Evolutionary conservation across 1,140 invertebrate genomes (phyloP), one percentile per base, ranked within the genome.

Genomic region (Coptotermes formosanus): DNA sequence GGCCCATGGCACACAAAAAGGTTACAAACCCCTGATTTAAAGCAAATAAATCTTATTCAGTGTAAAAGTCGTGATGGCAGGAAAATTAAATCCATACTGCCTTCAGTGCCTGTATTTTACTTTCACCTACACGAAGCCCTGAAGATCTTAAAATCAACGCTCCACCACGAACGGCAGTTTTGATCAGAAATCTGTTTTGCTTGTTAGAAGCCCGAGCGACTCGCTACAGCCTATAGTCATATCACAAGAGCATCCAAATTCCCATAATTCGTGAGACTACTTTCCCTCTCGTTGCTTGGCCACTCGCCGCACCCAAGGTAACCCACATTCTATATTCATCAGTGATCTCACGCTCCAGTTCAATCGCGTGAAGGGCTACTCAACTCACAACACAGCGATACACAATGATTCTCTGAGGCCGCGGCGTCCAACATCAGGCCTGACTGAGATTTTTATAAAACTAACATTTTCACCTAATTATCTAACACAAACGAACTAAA

Each of bases 321-420:
- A 75, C 64, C 64, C 14, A 75, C 64, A 75, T 75, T 75, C n/a
- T 75, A 30, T 30, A 25, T 75, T 25, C 64, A 75, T 25, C 8
- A 30, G n/a, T 75, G 64, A 75, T 75, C 64, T 75, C 64, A 75
- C 14, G 64, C 64, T 75, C 64, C 64, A 75, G 14, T 75, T 75
- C 9, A 75, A 75, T 25, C 30, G n/a, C 64, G 25, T 30, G 16
- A 9, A 75, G n/a, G 64, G 64, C 64, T 75, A 75, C 64, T 75
- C 64, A 75, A 75, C 25, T 30, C 64, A 75, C n/a, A 75, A 6
- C 14, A 38, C 38, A 2, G 38, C 38, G 2, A 6, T 12, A 48
- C 19, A 16, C 52, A 4, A 55, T 4, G 52, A 1, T 55, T 55
- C 52, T 55, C 52, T 4, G 0, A 55, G 45, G 45, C 45, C 12